Evolutionary conservation across 2,797 vertebrate genomes (phyloP).

Genomic region (Phataginus tricuspis): DNA sequence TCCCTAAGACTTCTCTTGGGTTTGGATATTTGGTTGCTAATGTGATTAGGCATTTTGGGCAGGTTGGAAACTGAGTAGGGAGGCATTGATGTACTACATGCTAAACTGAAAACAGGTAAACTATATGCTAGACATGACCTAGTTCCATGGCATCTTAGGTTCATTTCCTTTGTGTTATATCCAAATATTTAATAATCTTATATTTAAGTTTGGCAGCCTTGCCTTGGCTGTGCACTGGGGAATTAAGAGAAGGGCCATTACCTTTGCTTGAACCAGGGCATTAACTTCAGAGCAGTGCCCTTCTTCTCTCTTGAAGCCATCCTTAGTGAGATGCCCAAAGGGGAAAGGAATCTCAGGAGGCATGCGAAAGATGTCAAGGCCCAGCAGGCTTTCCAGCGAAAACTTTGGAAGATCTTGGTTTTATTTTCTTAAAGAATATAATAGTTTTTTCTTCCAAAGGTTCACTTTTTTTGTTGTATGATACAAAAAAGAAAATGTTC

Average conservation of each 20-base stretch:
- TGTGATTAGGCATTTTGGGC: background rate
- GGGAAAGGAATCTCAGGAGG: background rate
- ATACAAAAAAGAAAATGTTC: background rate
- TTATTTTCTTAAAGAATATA: slow-evolving; percentile 5
- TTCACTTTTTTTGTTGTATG: background rate
- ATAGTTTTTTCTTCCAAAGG: background rate
- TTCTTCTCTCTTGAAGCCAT: background rate
- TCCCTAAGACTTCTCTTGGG: background rate
- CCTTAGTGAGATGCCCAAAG: background rate
- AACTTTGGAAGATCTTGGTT: background rate
- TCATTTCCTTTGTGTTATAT: slow-evolving; percentile 30
- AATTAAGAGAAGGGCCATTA: background rate
- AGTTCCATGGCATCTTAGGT: background rate
- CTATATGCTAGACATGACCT: background rate
- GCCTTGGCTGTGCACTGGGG: background rate
- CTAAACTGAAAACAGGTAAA: background rate
- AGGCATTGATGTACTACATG: background rate
- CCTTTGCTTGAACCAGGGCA: background rate
- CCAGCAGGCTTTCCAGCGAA: background rate
- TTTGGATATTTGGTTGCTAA: background rate
- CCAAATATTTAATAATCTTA: slow-evolving; percentile 6
- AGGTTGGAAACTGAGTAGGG: background rate
- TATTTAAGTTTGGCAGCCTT: background rate
- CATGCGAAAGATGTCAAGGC: background rate
- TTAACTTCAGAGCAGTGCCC: background rate